Conservation (phyloP, 2,113 vertebrate species). For the Oxyruncus cristatus region DNA sequence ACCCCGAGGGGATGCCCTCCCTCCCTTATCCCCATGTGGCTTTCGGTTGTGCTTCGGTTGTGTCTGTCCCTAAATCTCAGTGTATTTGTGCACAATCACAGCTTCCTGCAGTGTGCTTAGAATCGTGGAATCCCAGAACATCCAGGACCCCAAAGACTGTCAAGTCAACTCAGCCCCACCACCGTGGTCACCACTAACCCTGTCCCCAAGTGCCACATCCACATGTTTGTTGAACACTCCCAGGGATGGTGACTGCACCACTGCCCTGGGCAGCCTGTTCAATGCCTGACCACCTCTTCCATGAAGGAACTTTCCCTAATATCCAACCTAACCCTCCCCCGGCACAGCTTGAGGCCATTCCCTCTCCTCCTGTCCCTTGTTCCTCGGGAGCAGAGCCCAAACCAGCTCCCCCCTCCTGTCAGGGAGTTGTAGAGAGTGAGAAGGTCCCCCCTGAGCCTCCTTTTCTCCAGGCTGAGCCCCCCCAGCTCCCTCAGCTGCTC, state of each 20-base stretch:
- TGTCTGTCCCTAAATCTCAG: not conserved
- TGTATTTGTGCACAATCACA: not conserved
- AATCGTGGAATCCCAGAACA: not conserved
- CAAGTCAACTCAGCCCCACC: not conserved
- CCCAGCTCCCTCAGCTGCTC: not conserved
- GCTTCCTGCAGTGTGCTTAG: fast-evolving
- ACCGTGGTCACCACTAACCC: not conserved
- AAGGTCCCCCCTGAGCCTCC: not conserved
- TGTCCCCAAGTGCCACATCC: not conserved
- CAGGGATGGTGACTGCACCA: not conserved
- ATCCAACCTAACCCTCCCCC: fast-evolving
- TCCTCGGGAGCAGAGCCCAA: not conserved
- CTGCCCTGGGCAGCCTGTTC: fast-evolving
- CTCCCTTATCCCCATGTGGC: not conserved
- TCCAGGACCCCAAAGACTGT: not conserved
- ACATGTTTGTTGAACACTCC: not conserved
- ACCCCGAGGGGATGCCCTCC: not conserved
- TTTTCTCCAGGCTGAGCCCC: not conserved
- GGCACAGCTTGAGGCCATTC: fast-evolving
- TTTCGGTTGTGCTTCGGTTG: not conserved
- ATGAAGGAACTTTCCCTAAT: not conserved
- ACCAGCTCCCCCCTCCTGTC: not conserved
- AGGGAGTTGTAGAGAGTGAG: not conserved
- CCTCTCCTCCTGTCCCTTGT: not conserved
- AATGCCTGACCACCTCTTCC: fast-evolving